phyloP scores from a whole-genome alignment of 2,888 invertebrate species.

The Autographa gamma region DNA sequence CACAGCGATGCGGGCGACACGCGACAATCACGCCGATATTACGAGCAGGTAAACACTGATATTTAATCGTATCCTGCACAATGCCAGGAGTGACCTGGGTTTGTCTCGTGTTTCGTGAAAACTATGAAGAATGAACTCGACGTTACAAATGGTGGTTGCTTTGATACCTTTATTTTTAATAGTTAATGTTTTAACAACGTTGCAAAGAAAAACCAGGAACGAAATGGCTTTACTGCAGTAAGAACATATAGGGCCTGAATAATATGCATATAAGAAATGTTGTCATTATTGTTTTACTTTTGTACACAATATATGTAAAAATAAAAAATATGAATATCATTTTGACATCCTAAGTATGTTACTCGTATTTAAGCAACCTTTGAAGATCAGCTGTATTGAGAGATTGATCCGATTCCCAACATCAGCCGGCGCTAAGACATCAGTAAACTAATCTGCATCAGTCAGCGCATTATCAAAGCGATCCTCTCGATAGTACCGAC shows the following conservation, averaged over 20 bases:
- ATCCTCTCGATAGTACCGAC: constrained; percentile 12
- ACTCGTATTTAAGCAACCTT: neutral
- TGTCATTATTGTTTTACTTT: no score
- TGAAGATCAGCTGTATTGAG: neutral
- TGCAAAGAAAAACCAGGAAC: no score
- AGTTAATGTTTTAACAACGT: no score
- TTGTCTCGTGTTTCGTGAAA: neutral
- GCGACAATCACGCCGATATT: constrained; percentile 44
- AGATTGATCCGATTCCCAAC: neutral
- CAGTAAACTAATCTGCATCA: constrained; percentile 4
- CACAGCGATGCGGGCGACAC: constrained; percentile 32
- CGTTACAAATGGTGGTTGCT: neutral
- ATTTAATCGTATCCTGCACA: constrained; percentile 18
- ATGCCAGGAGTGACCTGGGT: constrained; percentile 16
- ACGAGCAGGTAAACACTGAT: constrained; percentile 33
- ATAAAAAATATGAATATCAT: no score
- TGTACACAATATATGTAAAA: no score
- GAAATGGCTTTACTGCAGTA: no score
- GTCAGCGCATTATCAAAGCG: constrained; percentile 22
- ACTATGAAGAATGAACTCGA: neutral
- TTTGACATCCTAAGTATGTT: no score
- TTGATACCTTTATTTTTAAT: neutral
- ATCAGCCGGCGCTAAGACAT: neutral
- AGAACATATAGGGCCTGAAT: no score
- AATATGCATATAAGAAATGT: no score